Conservation (phyloP, 2,888 invertebrate species). For the Erannis defoliaria region DNA sequence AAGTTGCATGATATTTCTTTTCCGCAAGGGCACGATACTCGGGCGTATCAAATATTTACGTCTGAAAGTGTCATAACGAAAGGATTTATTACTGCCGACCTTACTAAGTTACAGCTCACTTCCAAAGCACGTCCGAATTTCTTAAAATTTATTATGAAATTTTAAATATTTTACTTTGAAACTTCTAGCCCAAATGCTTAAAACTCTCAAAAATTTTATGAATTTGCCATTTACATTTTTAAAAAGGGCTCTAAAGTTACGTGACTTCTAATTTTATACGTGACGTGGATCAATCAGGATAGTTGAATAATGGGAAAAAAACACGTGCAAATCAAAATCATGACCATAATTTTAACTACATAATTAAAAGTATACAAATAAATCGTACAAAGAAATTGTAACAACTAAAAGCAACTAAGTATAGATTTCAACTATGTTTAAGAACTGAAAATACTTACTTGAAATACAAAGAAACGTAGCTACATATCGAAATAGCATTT, state of each 20-base stretch:
- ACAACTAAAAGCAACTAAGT: too few species aligned
- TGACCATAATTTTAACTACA: too few species aligned
- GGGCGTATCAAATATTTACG: conserved; percentile 7
- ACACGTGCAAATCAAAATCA: too few species aligned
- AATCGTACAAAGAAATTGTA: too few species aligned
- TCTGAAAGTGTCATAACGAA: conserved; percentile 6
- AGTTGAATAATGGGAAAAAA: background rate
- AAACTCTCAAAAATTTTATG: background rate
- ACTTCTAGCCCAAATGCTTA: background rate
- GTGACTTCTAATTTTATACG: background rate
- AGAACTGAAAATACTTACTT: too few species aligned
- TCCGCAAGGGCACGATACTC: conserved; percentile 8
- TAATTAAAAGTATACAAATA: too few species aligned
- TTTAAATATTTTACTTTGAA: background rate
- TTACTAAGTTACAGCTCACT: background rate
- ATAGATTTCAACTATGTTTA: too few species aligned
- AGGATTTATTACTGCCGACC: conserved; percentile 7
- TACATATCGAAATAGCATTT: too few species aligned
- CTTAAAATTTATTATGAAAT: conserved; percentile 7
- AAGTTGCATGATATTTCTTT: conserved; percentile 8
- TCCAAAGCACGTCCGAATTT: conserved; percentile 3
- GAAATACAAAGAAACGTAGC: too few species aligned
- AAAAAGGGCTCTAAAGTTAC: background rate
- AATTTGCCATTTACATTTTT: background rate
- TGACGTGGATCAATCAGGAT: background rate